Evolutionary conservation across 2,113 vertebrate species (phyloP), one percentile per base, ranked within the genome.

Genomic region (Aspiorhynchus laticeps): DNA sequence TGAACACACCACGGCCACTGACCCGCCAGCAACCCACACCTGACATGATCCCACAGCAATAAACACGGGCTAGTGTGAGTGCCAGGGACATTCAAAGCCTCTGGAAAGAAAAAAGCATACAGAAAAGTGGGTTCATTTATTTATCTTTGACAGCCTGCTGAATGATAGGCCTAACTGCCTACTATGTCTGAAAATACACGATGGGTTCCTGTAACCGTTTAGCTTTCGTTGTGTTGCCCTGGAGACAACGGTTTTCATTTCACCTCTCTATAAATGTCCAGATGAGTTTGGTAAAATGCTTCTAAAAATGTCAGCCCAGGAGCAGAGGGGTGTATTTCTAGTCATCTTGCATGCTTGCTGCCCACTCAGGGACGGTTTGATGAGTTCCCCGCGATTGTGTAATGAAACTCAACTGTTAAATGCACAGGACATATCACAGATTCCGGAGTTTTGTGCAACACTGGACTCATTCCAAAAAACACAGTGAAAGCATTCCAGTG

Each of bases 11-110:
- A 41, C 65, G 81, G 85, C 86, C 87, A 88, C 85, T 91, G 89
- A 92, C 87, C 91, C 7, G 0, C 83, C 88, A 87, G 90, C 87
- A 75, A 28, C 63, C 87, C 87, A 63, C 71, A 85, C 61, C 85
- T 87, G 89, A 90, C 89, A 88, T 81, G 83, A 87, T 61, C 83
- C 75, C 80, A 83, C 63, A 17, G 84, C 81, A 88, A 87, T 88
- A 90, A 92, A 92, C 87, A 90, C 79, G 71, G 59, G 84, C 71
- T 78, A 43, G 24, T 28, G 41, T 82, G 36, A 65, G 33, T 63
- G 79, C 28, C 36, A 67, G 10, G 26, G 26, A 59, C 21, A 31
- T 84, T 56, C 38, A 84, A 84, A 84, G 69, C 31, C 48, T 84
- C 21, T 74, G 56, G 33, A 28, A 24, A 53, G 17, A 80, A 84